A percentile compares a stretch with the other conserved stretches of the same genome.
Conservation (phyloP, 1,140 invertebrate genomes). For the Caenorhabditis elegans region WBcel235 BX284603.4:535501-536000, state of each 20-base stretch:
- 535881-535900: background rate
- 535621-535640: background rate
- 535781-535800: background rate
- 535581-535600: too few species aligned
- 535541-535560: too few species aligned
- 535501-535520: too few species aligned
- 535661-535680: background rate
- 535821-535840: background rate
- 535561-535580: too few species aligned
- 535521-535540: too few species aligned
- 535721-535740: too few species aligned
- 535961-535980: too few species aligned
- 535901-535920: background rate
- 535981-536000: too few species aligned
- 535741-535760: too few species aligned
- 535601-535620: too few species aligned
- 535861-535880: background rate
- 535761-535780: too few species aligned
- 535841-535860: background rate
- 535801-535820: background rate
- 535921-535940: conserved; percentile 11
- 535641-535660: background rate
- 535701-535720: background rate
- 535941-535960: too few species aligned
- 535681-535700: background rate